Conservation (phyloP, 35 echinoderm and acorn worm species). For the Lytechinus pictus region DNA sequence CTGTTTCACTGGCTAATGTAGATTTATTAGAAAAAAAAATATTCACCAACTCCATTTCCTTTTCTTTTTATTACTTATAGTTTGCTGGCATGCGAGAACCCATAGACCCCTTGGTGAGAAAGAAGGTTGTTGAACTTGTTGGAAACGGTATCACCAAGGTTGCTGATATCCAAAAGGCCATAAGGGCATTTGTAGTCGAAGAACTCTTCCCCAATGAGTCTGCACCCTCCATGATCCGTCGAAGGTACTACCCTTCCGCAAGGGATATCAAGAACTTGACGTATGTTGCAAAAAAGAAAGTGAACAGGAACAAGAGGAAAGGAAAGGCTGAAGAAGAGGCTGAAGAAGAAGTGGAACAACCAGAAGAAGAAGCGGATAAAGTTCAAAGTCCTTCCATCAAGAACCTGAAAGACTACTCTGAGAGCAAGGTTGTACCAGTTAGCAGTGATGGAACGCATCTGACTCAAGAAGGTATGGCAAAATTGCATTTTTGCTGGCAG, state of each 20-base stretch:
- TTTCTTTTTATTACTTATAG: background rate
- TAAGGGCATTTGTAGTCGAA: constrained; percentile 27
- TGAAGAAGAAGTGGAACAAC: too few species aligned
- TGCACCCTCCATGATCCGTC: background rate
- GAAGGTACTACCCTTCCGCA: constrained; percentile 12
- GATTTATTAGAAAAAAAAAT: background rate
- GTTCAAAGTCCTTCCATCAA: background rate
- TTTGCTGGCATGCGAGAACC: constrained; percentile 52
- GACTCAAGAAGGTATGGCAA: background rate
- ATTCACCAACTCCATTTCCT: background rate
- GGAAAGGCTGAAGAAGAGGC: background rate
- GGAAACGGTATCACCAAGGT: background rate
- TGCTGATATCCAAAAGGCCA: constrained; percentile 19
- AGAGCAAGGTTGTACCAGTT: background rate
- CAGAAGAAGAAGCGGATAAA: background rate
- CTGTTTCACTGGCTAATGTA: background rate
- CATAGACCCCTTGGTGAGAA: constrained; percentile 6
- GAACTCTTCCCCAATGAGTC: constrained; percentile 9
- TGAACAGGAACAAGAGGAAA: background rate
- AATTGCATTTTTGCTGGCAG: background rate
- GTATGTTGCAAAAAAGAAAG: constrained; percentile 19
- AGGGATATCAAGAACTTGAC: constrained; percentile 27
- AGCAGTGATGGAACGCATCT: background rate
- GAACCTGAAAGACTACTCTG: background rate
- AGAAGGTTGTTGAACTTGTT: constrained; percentile 24